Evolutionary conservation across 2,888 invertebrate genomes (phyloP).

Genomic region (Antitype chi): DNA sequence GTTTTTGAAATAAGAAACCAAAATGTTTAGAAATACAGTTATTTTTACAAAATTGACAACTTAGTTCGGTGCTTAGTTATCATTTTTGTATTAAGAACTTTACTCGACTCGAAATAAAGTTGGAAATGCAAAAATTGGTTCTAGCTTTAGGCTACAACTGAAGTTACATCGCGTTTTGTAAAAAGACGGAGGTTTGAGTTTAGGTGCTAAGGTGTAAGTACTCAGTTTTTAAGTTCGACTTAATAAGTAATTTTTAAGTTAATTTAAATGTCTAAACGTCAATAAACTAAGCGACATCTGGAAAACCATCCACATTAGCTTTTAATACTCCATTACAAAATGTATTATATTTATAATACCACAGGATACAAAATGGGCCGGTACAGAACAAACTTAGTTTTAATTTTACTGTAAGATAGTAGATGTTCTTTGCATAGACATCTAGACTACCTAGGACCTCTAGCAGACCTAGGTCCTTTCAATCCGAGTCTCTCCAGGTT

Average conservation of each 20-base stretch:
- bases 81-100: no score
- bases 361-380: neutral
- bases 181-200: no score
- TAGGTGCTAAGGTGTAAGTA: neutral
- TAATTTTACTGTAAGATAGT: neutral
- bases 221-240: neutral
- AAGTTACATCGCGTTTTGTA: no score
- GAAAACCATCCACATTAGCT: neutral
- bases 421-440: neutral
- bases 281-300: neutral
- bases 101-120: no score
- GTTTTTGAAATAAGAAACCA: no score
- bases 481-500: slow-evolving; percentile 63
- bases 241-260: neutral
- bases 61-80: no score
- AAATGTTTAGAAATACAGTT: no score
- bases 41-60: no score
- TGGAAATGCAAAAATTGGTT: no score
- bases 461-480: slow-evolving; percentile 51
- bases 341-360: neutral
- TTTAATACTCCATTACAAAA: neutral
- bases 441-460: slow-evolving; percentile 26
- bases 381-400: neutral
- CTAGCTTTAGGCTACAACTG: no score
- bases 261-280: neutral